Evolutionary conservation across 2,797 vertebrate species (phyloP).

Genomic region (Phrynocephalus vlangalii): DNA sequence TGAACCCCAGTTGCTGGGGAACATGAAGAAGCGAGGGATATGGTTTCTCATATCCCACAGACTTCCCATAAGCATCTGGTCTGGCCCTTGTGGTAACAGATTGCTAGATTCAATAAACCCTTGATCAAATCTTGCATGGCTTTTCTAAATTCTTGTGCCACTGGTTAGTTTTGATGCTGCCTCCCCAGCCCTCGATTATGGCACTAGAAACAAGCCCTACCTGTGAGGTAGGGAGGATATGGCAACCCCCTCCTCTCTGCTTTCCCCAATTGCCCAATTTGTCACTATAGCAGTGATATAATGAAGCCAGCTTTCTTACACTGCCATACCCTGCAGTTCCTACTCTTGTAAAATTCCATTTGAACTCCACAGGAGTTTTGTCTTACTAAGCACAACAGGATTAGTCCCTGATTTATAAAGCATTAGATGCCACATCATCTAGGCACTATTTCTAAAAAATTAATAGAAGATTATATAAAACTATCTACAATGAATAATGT

Average conservation of each 20-base stretch:
- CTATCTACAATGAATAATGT: constrained; percentile 45
- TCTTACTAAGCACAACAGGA: constrained; percentile 56
- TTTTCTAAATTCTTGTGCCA: not conserved
- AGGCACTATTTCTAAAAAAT: constrained; percentile 54
- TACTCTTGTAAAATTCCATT: constrained; percentile 58
- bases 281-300: constrained; percentile 44
- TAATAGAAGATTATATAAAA: constrained; percentile 58
- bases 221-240: not conserved
- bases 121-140: not conserved
- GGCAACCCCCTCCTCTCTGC: not conserved
- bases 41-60: not conserved
- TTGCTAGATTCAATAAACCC: too few relatives aligned
- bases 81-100: not conserved
- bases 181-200: not conserved
- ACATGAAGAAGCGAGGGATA: not conserved
- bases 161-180: not conserved
- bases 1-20: not conserved
- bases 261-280: constrained; percentile 23
- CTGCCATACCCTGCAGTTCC: constrained; percentile 33
- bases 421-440: constrained; percentile 40
- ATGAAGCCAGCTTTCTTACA: constrained; percentile 38
- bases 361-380: constrained; percentile 61
- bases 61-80: not conserved
- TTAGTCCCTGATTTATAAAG: constrained; percentile 56
- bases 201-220: not conserved